phyloP scores from a whole-genome alignment of 2,888 invertebrate species.

The Drosophila ustulata region DNA sequence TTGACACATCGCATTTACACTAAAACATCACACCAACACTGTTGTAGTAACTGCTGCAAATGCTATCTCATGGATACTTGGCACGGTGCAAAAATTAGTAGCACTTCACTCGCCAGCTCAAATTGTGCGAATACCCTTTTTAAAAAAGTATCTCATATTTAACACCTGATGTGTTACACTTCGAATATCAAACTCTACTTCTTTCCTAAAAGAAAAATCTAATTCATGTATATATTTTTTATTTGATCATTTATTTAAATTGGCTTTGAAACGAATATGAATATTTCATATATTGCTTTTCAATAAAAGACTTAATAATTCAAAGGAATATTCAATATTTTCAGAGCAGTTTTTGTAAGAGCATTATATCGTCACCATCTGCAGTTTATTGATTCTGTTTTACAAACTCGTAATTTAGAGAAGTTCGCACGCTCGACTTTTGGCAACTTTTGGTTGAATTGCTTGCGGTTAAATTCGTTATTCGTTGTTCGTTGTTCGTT shows the following conservation, averaged over 20 bases:
- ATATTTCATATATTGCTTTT: too few relatives aligned
- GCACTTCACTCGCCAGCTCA: slow-evolving; percentile 34
- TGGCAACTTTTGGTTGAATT: not conserved
- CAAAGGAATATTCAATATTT: too few relatives aligned
- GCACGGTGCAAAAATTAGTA: slow-evolving; percentile 36
- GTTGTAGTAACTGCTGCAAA: not conserved
- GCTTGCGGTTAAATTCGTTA: not conserved
- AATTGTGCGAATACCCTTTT: slow-evolving; percentile 18
- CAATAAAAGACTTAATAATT: too few relatives aligned
- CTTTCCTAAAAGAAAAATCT: too few relatives aligned
- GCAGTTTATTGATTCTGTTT: not conserved
- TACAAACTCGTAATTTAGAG: not conserved
- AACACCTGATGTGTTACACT: not conserved
- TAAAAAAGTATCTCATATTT: not conserved
- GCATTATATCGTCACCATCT: not conserved
- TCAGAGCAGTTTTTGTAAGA: not conserved
- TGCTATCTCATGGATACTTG: slow-evolving; percentile 44
- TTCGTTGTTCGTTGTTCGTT: not conserved
- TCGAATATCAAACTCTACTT: too few relatives aligned
- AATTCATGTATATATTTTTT: too few relatives aligned
- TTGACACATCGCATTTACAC: not conserved
- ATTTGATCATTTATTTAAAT: too few relatives aligned
- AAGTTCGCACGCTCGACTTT: slow-evolving; percentile 33
- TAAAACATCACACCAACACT: not conserved
- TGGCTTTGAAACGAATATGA: too few relatives aligned